phyloP scores from a whole-genome alignment of 1,140 invertebrate genomes.

The Neotoxoptera formosana region DNA sequence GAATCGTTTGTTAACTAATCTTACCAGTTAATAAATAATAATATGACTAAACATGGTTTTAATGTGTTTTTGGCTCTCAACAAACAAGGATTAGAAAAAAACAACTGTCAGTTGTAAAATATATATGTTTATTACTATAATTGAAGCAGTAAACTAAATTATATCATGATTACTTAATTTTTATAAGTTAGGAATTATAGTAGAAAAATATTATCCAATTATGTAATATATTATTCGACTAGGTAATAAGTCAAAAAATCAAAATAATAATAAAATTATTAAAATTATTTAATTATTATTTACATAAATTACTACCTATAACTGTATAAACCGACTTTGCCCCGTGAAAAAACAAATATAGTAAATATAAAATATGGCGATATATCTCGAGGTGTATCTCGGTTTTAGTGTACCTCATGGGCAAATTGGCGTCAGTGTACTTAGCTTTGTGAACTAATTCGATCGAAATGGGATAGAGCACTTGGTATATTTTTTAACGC shows the following conservation, averaged over 20 bases:
- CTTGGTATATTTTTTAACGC: background rate
- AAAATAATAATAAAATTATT: background rate
- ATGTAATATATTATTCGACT: too few relatives aligned
- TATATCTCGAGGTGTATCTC: background rate
- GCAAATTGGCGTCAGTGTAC: background rate
- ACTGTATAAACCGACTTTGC: background rate
- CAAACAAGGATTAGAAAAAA: background rate
- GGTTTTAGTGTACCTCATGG: background rate
- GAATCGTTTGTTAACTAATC: background rate
- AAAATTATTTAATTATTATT: too few relatives aligned
- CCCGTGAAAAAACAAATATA: too few relatives aligned
- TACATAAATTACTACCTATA: background rate
- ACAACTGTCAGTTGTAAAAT: background rate
- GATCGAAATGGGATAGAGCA: background rate
- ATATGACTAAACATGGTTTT: background rate
- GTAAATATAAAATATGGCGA: background rate
- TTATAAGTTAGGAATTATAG: background rate
- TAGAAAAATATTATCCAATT: too few relatives aligned
- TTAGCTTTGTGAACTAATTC: background rate
- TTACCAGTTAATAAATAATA: background rate
- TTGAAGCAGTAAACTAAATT: background rate
- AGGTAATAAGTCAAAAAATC: background rate
- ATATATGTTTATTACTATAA: background rate
- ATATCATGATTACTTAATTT: background rate
- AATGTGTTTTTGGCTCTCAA: background rate